Evolutionary conservation across 2,888 invertebrate genomes (phyloP), one percentile per base, ranked within the genome.

Genomic region (Amblyteles armatorius): DNA sequence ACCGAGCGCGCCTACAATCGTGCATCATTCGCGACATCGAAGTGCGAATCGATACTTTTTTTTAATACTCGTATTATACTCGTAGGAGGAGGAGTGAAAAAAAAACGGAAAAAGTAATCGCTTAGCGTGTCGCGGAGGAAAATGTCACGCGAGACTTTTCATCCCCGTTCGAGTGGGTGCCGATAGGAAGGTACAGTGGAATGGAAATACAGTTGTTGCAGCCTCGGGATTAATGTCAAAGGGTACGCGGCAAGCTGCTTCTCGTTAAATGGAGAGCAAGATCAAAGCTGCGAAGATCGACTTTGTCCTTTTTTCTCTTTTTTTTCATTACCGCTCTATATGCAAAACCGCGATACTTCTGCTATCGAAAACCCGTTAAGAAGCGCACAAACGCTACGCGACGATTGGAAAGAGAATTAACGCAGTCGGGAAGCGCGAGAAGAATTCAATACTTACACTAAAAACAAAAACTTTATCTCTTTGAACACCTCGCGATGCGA

Each of bases 191-290:
- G 22, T 9, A 19, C 29, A 73, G 22, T n/a, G 63, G n/a, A 63
- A 33, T 63, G 63, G 63, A 63, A 33, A 33, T 36, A 68, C 40
- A 36, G 19, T n/a, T 48, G 44, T 11, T 65, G 36, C 36, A 71
- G 67, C 50, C 16, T 60, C 52, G 26, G 40, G 63, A 82, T 71
- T 76, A 82, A 82, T 82, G 82, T 77, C 76, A 82, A 36, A 71
- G 76, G 69, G 50, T 33, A 63, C 36, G 13, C 13, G 40, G 40
- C 11, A 22, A 16, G 19, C 63, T 55, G 33, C 69, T 68, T 26
- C 76, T 71, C 82, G 65, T 65, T 52, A 36, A 71, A 48, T n/a
- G 11, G 40, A 63, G 26, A 71, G 33, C 26, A 40, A 33, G 40
- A 44, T 16, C 33, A n/a, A n/a, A 63, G 19, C 9, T 57, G 57